Percentiles rank a stretch among this genome's conserved stretches.
Evolutionary conservation across 2,888 invertebrate species (phyloP).

Genomic region (Yponomeuta sedellus): DNA sequence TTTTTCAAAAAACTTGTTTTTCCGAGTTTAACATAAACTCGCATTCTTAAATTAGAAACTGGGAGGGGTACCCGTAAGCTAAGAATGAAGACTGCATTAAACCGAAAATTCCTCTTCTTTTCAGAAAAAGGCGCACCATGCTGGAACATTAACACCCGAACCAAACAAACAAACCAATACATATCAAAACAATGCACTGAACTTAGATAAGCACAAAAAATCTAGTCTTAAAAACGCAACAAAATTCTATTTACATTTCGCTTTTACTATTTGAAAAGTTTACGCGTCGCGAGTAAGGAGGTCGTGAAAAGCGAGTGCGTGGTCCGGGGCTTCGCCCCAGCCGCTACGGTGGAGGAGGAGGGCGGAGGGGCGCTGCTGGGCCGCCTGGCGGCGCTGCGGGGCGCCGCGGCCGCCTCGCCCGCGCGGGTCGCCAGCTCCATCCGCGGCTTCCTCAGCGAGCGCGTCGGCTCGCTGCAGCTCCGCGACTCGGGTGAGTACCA

Average conservation of each 20-base stretch:
- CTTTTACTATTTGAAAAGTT: neutral
- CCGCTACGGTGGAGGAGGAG: slow-evolving; percentile 71
- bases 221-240: slow-evolving; percentile 9
- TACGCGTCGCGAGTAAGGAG: slow-evolving; percentile 8
- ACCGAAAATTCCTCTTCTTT: slow-evolving; percentile 37
- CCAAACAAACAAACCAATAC: slow-evolving; percentile 40
- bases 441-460: slow-evolving; percentile 82
- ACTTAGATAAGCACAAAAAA: slow-evolving; percentile 25
- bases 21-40: neutral
- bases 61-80: too few relatives aligned
- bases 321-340: slow-evolving; percentile 42
- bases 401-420: slow-evolving; percentile 82
- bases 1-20: too few relatives aligned
- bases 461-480: slow-evolving; percentile 80
- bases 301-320: slow-evolving; percentile 12
- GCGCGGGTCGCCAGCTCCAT: slow-evolving; percentile 84
- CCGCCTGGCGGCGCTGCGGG: slow-evolving; percentile 81
- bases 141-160: slow-evolving; percentile 37
- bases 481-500: slow-evolving; percentile 81
- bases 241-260: neutral
- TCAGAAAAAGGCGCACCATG: slow-evolving; percentile 61
- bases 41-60: neutral
- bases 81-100: neutral
- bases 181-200: slow-evolving; percentile 72
- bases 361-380: slow-evolving; percentile 77